Percentiles rank a stretch among this genome's conserved stretches.
These are phyloP conservation scores for Phodopus roborovskii DNA, from an alignment of 2,113 vertebrate species.

Conservation along the genomic window DNA sequence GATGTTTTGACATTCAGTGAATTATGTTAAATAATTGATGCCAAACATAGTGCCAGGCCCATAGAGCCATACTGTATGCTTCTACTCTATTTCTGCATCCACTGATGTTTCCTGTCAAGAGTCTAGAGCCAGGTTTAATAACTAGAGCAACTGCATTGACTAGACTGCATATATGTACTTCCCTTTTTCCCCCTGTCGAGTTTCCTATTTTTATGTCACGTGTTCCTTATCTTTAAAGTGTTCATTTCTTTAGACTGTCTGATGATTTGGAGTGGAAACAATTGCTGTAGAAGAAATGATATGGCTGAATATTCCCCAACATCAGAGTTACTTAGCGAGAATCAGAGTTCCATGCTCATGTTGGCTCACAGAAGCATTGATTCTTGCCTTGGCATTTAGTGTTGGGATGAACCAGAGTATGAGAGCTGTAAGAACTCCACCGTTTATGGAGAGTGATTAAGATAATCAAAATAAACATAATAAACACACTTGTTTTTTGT, in stretches of 20 bases:
- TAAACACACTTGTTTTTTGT: not conserved
- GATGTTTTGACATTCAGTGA: constrained; percentile 7
- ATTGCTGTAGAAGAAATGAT: not conserved
- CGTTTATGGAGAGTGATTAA: not conserved
- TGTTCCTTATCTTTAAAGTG: not conserved
- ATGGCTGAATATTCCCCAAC: not conserved
- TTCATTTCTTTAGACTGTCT: not conserved
- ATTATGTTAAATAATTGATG: constrained; percentile 12
- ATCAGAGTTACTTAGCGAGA: not conserved
- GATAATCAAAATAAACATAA: not conserved
- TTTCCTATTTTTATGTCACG: not conserved
- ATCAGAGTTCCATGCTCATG: not conserved
- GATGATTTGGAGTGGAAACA: not conserved
- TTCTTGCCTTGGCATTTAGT: no score
- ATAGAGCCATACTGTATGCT: not conserved
- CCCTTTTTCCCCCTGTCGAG: not conserved
- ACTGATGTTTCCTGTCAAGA: not conserved
- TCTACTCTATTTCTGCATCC: not conserved
- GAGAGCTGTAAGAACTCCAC: not conserved
- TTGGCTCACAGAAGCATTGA: not conserved
- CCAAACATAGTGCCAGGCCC: not conserved
- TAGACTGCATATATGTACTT: not conserved
- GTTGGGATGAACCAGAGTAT: not conserved
- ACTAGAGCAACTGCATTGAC: not conserved
- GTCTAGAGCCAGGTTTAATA: not conserved